Conservation (phyloP, 2,797 vertebrate genomes). For the Notolepis coatsorum region DNA sequence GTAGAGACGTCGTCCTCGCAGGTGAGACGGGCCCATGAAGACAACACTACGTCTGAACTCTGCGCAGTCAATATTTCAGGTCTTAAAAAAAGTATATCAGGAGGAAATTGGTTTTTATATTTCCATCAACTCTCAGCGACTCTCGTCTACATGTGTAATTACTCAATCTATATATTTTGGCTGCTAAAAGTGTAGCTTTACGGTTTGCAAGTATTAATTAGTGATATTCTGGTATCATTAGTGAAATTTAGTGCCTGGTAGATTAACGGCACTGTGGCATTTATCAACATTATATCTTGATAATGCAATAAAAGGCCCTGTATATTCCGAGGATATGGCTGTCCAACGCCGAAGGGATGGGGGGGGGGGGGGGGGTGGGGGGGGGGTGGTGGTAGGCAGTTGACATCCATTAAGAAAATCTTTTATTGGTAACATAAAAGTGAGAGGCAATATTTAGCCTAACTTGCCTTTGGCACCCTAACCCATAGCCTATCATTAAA, state of each 20-base stretch:
- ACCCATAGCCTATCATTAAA: slow-evolving; percentile 63
- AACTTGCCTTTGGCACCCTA: slow-evolving; percentile 69
- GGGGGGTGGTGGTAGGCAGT: slow-evolving; percentile 69
- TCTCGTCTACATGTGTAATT: slow-evolving; percentile 61
- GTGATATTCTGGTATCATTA: slow-evolving; percentile 84
- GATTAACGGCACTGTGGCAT: slow-evolving; percentile 82
- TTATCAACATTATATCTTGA: slow-evolving; percentile 88
- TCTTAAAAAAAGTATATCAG: slow-evolving; percentile 20
- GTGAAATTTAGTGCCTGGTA: slow-evolving; percentile 80
- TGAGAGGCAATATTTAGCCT: slow-evolving; percentile 84
- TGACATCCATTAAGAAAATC: slow-evolving; percentile 86
- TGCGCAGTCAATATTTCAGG: slow-evolving; percentile 19
- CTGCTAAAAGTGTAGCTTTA: slow-evolving; percentile 74
- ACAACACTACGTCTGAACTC: not conserved
- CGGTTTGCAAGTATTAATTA: slow-evolving; percentile 82
- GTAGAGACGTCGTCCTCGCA: not conserved
- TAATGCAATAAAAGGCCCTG: slow-evolving; percentile 83
- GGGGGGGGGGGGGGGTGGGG: slow-evolving; percentile 38
- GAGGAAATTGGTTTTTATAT: slow-evolving; percentile 47
- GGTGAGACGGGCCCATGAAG: not conserved
- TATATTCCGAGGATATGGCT: slow-evolving; percentile 76
- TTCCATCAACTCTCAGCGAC: slow-evolving; percentile 62
- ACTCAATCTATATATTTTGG: slow-evolving; percentile 71
- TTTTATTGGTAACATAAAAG: slow-evolving; percentile 87
- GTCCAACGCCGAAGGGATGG: slow-evolving; percentile 74